Percentiles rank a stretch among this genome's conserved stretches.
Conservation (phyloP, 2,888 invertebrate genomes). For the Kryphioiulus occultus region DNA sequence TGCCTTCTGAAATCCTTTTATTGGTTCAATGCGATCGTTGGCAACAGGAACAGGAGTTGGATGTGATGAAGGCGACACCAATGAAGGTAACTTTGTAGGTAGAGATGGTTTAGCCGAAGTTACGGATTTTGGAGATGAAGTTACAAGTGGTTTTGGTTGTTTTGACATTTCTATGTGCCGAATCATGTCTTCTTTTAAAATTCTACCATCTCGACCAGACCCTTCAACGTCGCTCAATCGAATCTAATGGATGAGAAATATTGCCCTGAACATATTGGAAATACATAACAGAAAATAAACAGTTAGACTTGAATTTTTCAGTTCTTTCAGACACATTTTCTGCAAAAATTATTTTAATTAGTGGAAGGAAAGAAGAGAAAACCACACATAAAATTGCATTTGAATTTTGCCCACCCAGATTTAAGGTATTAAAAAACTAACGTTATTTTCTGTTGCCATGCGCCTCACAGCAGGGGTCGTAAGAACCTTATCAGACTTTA, state of each 20-base stretch:
- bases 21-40: conserved; percentile 69
- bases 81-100: conserved; percentile 41
- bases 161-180: conserved; percentile 66
- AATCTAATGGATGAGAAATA: conserved; percentile 64
- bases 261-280: not conserved
- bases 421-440: conserved; percentile 62
- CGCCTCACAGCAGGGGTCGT: conserved; percentile 95
- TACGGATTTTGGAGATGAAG: conserved; percentile 43
- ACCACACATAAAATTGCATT: no score
- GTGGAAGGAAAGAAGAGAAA: no score
- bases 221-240: conserved; percentile 75
- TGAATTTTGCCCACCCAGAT: no score
- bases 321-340: no score
- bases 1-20: conserved; percentile 84
- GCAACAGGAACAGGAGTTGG: conserved; percentile 45
- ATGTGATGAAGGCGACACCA: conserved; percentile 37
- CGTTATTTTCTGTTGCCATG: conserved; percentile 87
- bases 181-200: conserved; percentile 95
- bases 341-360: no score
- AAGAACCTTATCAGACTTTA: conserved; percentile 66
- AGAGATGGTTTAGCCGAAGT: conserved; percentile 57
- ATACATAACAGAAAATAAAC: no score
- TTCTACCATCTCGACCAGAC: conserved; percentile 86
- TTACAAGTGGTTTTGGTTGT: not conserved
- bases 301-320: no score